Evolutionary conservation across 2,888 invertebrate species (phyloP).

Genomic region (Drosophila anomalata): DNA sequence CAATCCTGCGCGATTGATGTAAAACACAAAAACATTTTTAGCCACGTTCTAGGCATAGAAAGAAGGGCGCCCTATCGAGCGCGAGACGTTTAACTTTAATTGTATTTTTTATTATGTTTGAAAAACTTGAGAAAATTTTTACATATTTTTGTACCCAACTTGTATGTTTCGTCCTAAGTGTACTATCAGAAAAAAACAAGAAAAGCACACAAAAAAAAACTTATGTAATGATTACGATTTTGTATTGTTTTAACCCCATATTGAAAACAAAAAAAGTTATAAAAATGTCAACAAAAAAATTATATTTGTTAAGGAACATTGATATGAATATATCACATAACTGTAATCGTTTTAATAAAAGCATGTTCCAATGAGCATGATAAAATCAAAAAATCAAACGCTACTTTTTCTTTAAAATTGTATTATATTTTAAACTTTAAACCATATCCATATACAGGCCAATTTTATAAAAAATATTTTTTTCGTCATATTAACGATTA

Average conservation of each 20-base stretch:
- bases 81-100: constrained; percentile 34
- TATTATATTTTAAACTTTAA: not conserved
- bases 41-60: constrained; percentile 49
- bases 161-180: constrained; percentile 58
- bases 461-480: constrained; percentile 22
- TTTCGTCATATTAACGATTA: constrained; percentile 16
- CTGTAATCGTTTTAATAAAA: constrained; percentile 58
- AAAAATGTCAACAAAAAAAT: constrained; percentile 47
- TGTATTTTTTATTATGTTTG: constrained; percentile 61
- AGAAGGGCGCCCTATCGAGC: constrained; percentile 7
- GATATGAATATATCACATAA: constrained; percentile 48
- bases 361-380: constrained; percentile 50
- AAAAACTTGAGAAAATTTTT: constrained; percentile 48
- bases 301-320: constrained; percentile 52
- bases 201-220: constrained; percentile 26
- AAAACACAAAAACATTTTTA: constrained; percentile 35
- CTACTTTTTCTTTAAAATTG: not conserved
- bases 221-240: constrained; percentile 34
- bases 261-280: constrained; percentile 55
- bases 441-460: constrained; percentile 24
- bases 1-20: constrained; percentile 18
- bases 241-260: constrained; percentile 34
- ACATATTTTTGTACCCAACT: constrained; percentile 45
- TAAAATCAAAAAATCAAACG: constrained; percentile 41
- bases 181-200: constrained; percentile 40